Base-by-base conservation (phyloP, 30 jellyfish, hydroid and myxozoan genomes). In the Sanderia malayensis region DNA sequence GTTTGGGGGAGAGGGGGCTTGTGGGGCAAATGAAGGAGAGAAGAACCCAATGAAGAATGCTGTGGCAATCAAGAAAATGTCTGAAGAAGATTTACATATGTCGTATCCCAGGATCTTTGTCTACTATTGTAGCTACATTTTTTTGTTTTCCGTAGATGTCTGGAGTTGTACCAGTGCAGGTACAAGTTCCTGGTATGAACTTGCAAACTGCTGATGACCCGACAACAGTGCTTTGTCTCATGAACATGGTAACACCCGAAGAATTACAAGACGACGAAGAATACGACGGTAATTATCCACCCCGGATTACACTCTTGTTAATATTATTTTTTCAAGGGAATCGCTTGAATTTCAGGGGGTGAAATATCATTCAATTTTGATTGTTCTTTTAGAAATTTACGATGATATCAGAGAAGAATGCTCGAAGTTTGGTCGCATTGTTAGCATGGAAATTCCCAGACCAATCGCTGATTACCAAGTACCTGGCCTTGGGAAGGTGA, bases 401-500 rank as follows among this genome's bases (percentile, higher is more conserved):
- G 99, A 93, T 23, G 99, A 93, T 63, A 86, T 93, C 17, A 87
- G 96, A 33, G 95, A 85, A 28, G 99, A 93, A 67, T 86, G 99
- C 61, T 86, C 99, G 44, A 93, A 93, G 57, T 93, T 68, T 64
- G 99, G 99, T 17, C 70, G 95, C 20, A 82, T 93, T 53, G 73
- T 91, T 23, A 85, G 95, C 71, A 70, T 93, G 87, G 96, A 84
- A 93, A 93, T 93, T 13, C 99, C 99, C 17, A 61, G 94, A 81
- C 96, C 99, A 29, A 73, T 60, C 44, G 76, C 58, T 27, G 96
- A 85, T 8, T 80, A 74, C 63, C 67, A 68, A 47, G 91, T 76
- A 20, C 76, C 94, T 31, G 96, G 96, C 7, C 83, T 93, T 18
- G 99, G 96, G 55, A 86, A 93, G 94, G 99, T 93, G 53, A 10